Evolutionary conservation across 2,113 vertebrate genomes (phyloP).

Genomic region (Tychaedon coryphoeus): DNA sequence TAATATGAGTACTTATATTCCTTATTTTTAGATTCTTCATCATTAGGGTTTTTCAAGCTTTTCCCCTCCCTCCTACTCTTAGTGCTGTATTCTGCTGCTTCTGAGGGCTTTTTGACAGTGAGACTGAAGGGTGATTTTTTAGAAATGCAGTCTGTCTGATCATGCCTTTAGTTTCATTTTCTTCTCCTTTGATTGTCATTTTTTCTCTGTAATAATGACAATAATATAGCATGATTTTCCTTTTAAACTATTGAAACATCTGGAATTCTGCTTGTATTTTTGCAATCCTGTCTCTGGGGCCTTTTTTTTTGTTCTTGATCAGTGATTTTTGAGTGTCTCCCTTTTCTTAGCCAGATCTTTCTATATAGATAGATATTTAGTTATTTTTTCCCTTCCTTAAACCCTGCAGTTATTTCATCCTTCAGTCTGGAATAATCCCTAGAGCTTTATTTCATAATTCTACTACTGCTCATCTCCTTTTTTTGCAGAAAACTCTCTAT

Average conservation of each 20-base stretch:
- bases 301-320: background rate
- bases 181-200: background rate
- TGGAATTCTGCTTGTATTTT: background rate
- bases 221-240: background rate
- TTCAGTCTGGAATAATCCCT: background rate
- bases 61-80: background rate
- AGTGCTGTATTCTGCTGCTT: background rate
- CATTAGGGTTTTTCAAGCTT: background rate
- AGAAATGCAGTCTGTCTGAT: background rate
- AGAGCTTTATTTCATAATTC: background rate
- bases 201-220: background rate
- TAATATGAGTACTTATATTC: background rate
- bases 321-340: background rate
- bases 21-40: background rate
- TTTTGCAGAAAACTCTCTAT: background rate
- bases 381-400: background rate
- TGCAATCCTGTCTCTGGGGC: background rate
- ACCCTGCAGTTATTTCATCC: background rate
- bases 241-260: background rate
- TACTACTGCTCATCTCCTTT: background rate
- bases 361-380: background rate
- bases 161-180: background rate
- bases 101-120: background rate
- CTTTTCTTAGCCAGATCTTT: background rate
- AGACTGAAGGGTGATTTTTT: background rate